phyloP scores from a whole-genome alignment of 2,797 vertebrate genomes.

The Centroberyx gerrardi region DNA sequence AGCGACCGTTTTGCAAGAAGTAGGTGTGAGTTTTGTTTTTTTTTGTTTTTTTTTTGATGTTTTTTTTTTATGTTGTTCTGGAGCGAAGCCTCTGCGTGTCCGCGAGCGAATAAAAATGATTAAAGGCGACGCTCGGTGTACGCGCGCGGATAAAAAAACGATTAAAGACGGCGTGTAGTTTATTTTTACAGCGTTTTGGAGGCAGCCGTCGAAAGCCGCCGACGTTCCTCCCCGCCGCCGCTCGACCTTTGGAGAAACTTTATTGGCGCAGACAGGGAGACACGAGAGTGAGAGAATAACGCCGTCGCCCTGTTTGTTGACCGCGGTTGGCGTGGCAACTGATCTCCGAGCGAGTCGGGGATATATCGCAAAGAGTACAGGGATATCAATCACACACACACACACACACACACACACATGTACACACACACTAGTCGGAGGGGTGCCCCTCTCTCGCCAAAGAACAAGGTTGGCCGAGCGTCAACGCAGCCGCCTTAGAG shows the following conservation, averaged over 20 bases:
- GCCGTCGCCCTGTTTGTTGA: slow-evolving; percentile 54
- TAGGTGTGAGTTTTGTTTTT: slow-evolving; percentile 7
- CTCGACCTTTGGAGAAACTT: slow-evolving; percentile 36
- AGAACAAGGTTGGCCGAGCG: slow-evolving; percentile 54
- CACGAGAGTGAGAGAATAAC: not conserved
- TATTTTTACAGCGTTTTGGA: slow-evolving; percentile 33
- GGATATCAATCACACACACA: slow-evolving; percentile 42
- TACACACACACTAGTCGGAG: slow-evolving; percentile 1
- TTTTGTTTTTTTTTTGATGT: slow-evolving; percentile 9
- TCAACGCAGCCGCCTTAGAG: slow-evolving; percentile 18
- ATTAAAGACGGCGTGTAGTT: slow-evolving; percentile 32
- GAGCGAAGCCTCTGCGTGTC: slow-evolving; percentile 26
- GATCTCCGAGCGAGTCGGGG: slow-evolving; percentile 23
- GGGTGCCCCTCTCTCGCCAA: slow-evolving; percentile 26
- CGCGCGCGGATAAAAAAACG: slow-evolving; percentile 32
- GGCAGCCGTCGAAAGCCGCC: not conserved
- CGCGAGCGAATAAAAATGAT: not conserved
- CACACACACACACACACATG: slow-evolving; percentile 12
- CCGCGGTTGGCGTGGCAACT: slow-evolving; percentile 18
- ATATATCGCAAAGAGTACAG: slow-evolving; percentile 17
- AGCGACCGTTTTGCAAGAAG: slow-evolving; percentile 27
- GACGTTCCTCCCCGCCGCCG: not conserved
- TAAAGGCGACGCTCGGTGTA: not conserved
- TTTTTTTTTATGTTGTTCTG: slow-evolving; percentile 4
- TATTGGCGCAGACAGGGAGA: slow-evolving; percentile 22